phyloP scores from a whole-genome alignment of 2,797 vertebrate species.

The Poecile montanus region DNA sequence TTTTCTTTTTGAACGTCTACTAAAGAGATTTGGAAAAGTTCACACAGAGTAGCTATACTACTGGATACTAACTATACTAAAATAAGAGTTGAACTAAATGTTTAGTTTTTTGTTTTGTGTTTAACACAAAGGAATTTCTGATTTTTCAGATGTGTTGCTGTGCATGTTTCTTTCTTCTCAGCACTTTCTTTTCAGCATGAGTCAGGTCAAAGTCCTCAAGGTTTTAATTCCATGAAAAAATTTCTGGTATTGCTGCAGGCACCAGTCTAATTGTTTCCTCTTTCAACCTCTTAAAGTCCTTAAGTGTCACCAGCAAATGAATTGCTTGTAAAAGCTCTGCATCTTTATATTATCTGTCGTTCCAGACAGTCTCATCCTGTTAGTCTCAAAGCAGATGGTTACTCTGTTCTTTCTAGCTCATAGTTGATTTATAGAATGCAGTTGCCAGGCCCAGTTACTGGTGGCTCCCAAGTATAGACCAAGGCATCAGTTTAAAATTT shows the following conservation, averaged over 20 bases:
- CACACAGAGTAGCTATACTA: background rate
- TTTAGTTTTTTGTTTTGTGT: background rate
- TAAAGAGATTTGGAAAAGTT: background rate
- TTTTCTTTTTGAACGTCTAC: background rate
- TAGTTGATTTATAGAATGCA: background rate
- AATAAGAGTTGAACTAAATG: background rate
- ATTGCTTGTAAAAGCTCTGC: background rate
- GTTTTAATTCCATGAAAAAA: conserved; percentile 28
- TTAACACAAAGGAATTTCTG: background rate
- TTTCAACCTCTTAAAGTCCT: background rate
- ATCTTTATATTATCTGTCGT: background rate
- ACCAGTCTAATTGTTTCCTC: background rate
- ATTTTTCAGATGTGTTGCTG: background rate
- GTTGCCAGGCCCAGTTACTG: background rate
- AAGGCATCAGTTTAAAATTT: background rate
- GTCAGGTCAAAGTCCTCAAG: conserved; percentile 28
- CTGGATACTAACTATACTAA: conserved; percentile 42
- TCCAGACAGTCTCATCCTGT: background rate
- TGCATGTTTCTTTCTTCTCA: background rate
- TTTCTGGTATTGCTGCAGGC: background rate
- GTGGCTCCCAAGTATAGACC: background rate
- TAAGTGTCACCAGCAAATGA: background rate
- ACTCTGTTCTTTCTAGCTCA: background rate
- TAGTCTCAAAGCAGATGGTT: background rate
- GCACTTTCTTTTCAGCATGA: background rate